These are phyloP conservation scores for Rutilus rutilus DNA, from an alignment of 2,113 vertebrate genomes.

Conservation along the genomic window DNA sequence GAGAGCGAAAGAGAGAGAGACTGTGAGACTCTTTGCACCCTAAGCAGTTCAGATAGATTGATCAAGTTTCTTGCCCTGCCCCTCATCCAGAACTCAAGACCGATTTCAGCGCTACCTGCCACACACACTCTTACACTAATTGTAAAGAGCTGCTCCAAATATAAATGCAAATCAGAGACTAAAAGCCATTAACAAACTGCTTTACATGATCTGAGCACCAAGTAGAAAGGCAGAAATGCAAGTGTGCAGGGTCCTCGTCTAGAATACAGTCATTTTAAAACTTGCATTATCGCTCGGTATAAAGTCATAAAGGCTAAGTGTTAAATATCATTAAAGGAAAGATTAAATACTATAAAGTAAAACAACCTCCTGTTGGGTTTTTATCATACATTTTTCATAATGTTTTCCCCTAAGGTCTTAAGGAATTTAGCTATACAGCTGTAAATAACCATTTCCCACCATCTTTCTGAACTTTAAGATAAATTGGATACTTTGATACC, in stretches of 20 bases:
- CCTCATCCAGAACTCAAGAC: conserved; percentile 54
- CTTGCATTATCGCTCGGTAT: neutral
- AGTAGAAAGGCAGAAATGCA: conserved; percentile 27
- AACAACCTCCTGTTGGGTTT: neutral
- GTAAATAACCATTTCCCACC: neutral
- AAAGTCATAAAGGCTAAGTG: neutral
- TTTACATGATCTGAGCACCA: conserved; percentile 50
- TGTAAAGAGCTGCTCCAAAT: conserved; percentile 54
- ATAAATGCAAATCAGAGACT: conserved; percentile 60
- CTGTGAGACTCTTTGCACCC: conserved; percentile 36
- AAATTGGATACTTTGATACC: too few relatives aligned
- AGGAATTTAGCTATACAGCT: neutral
- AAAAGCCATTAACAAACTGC: conserved; percentile 56
- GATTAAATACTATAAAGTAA: conserved; percentile 10
- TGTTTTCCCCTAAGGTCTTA: neutral
- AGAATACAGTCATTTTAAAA: conserved; percentile 34
- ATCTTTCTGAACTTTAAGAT: neutral
- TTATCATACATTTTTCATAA: neutral
- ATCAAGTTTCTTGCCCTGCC: conserved; percentile 54
- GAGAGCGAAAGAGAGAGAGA: neutral
- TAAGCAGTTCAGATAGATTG: conserved; percentile 59
- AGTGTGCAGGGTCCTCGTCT: conserved; percentile 11
- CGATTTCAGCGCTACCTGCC: conserved; percentile 55
- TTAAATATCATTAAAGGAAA: conserved; percentile 15
- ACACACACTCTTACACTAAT: conserved; percentile 46